These are phyloP conservation scores for Peromyscus attwateri DNA, from an alignment of 2,797 vertebrate species.

Conservation along the genomic window DNA sequence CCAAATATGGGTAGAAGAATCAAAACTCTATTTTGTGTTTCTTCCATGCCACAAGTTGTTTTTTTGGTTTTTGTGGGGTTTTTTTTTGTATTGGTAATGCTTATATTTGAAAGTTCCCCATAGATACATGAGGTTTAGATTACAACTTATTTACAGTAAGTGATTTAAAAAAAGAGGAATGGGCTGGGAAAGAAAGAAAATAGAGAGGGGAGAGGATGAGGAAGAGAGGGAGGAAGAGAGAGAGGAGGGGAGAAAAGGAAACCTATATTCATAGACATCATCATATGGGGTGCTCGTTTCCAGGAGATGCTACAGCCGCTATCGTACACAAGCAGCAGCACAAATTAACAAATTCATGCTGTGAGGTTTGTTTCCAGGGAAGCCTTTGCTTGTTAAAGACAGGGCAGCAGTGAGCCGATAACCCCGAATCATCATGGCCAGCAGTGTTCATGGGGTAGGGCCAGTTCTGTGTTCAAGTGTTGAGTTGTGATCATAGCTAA, in stretches of 20 bases:
- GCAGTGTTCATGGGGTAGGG: constrained; percentile 85
- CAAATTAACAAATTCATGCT: constrained; percentile 83
- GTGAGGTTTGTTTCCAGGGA: constrained; percentile 87
- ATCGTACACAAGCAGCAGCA: constrained; percentile 81
- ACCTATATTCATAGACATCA: constrained; percentile 80
- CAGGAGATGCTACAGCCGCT: constrained; percentile 61
- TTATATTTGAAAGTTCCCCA: constrained; percentile 90
- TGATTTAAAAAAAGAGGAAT: constrained; percentile 69
- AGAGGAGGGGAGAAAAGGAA: constrained; percentile 73
- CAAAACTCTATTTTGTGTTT: constrained; percentile 3
- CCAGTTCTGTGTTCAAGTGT: constrained; percentile 87
- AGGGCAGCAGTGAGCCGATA: constrained; percentile 86
- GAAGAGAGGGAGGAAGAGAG: too few species aligned
- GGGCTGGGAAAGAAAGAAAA: background rate
- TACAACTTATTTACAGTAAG: constrained; percentile 89
- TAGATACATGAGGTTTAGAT: constrained; percentile 86
- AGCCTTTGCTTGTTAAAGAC: constrained; percentile 87
- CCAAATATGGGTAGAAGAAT: background rate
- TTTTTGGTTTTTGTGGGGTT: too few species aligned
- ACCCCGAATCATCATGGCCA: constrained; percentile 86
- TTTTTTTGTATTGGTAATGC: constrained; percentile 83
- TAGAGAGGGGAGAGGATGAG: background rate
- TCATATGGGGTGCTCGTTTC: constrained; percentile 74
- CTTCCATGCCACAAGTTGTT: background rate
- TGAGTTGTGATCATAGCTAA: constrained; percentile 87